Evolutionary conservation across 2,797 vertebrate species (phyloP), one percentile per base, ranked within the genome.

Genomic region (Rhinatrema bivittatum): DNA sequence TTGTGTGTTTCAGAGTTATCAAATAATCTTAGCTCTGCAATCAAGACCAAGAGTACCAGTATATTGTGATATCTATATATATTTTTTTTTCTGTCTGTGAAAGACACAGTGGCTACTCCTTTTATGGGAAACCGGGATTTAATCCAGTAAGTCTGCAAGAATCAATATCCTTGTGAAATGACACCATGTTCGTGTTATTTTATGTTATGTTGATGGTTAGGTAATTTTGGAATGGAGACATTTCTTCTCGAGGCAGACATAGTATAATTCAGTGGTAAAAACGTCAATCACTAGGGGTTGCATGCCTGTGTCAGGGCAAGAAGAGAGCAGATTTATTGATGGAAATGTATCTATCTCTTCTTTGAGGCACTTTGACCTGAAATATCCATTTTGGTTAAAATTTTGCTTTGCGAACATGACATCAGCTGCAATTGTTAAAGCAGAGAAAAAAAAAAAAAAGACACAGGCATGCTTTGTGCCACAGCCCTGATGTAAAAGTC

Each of bases 351-450:
- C 86, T 88, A 79, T 93, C 89, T 86, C 90, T 84, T 86, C 84
- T 69, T 81, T 78, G 79, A 79, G 74, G 44, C 53, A 73, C 75
- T 87, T 70, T 89, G 89, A 89, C 87, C 85, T 66, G 62, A 84
- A 87, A 85, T 84, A 89, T 90, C 84, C 86, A 86, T 87, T 78
- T 78, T 68, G 75, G 83, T 89, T 90, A 91, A 91, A 89, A 92
- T 93, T 94, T 72, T 87, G 78, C 81, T 90, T 88, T 88, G 87
- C 86, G 85, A 87, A 93, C 91, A 84, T 92, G 90, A 93, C 91
- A 92, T 79, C 60, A 80, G 78, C 84, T 66, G 85, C 74, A 85
- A 71, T 88, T 87, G 75, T 74, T 85, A 81, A 81, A 69, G 74
- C 73, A 72, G 54, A 74, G 82, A 81, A 82, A 86, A n/a, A n/a